These are phyloP conservation scores for Drosophila kanapiae DNA, from an alignment of 1,140 invertebrate species.

Conservation along the genomic window DNA sequence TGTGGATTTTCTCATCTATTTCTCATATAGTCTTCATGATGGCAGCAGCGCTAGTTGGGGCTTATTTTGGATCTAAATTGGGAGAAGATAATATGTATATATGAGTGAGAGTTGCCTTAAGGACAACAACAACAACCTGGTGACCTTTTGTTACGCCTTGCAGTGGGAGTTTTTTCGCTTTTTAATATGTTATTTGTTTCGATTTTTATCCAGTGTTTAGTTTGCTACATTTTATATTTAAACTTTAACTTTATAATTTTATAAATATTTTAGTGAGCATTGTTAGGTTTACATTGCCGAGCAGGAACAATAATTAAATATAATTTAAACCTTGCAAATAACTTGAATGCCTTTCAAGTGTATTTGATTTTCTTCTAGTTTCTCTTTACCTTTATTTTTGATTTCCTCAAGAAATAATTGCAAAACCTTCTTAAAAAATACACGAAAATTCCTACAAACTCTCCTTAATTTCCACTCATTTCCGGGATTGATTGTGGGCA, in stretches of 20 bases:
- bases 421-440: not conserved
- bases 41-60: not conserved
- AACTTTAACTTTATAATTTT: not conserved
- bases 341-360: not conserved
- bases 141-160: constrained; percentile 44
- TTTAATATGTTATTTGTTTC: not conserved
- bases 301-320: not conserved
- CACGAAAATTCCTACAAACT: not conserved
- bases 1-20: not conserved
- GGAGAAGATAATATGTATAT: constrained; percentile 14
- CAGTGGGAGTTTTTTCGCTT: not conserved
- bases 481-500: not conserved
- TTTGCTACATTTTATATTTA: not conserved
- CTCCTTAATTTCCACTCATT: constrained; percentile 7
- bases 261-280: not conserved
- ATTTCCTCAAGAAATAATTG: not conserved
- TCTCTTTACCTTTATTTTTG: too few species aligned
- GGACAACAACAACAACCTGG: constrained; percentile 43
- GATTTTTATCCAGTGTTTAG: too few species aligned
- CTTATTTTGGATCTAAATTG: constrained; percentile 18
- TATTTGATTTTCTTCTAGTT: not conserved
- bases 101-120: constrained; percentile 23
- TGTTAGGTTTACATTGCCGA: too few species aligned
- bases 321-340: not conserved
- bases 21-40: constrained; percentile 31